Conservation (phyloP, 1,140 invertebrate genomes). For the Bombus polaris region DNA sequence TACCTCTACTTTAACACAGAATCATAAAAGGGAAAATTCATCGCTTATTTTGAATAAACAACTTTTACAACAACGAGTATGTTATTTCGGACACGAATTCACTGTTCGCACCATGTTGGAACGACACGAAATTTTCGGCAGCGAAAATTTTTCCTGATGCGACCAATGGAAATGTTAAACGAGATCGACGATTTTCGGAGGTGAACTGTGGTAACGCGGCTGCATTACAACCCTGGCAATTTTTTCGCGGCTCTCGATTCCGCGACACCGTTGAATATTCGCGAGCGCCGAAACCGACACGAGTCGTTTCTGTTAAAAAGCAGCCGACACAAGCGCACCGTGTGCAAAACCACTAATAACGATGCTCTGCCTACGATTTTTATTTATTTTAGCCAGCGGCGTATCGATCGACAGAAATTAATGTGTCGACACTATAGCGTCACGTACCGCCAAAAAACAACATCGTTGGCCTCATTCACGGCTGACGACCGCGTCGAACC, state of each 20-base stretch:
- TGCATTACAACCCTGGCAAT: slow-evolving; percentile 1
- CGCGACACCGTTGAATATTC: slow-evolving; percentile 6
- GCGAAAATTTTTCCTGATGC: not conserved
- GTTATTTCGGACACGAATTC: not conserved
- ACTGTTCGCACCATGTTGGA: not conserved
- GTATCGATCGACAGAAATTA: slow-evolving; percentile 40
- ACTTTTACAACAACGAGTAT: not conserved
- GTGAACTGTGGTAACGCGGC: not conserved
- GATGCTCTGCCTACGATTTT: slow-evolving; percentile 39
- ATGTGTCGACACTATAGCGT: not conserved
- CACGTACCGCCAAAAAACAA: not conserved
- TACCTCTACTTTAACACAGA: not conserved
- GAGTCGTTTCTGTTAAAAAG: slow-evolving; percentile 11
- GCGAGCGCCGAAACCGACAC: not conserved
- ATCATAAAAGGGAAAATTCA: not conserved
- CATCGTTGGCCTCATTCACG: not conserved
- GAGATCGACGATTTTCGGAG: not conserved
- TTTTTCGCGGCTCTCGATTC: slow-evolving; percentile 12
- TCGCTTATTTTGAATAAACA: not conserved
- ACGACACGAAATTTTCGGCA: not conserved
- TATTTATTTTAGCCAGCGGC: slow-evolving; percentile 28
- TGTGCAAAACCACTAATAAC: slow-evolving; percentile 44
- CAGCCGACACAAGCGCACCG: not conserved
- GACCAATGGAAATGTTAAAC: slow-evolving; percentile 6
- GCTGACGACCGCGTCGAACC: not conserved